Percentiles rank a stretch among this genome's conserved stretches.
phyloP scores from a whole-genome alignment of 2,113 vertebrate species.

The Cryptotis parvus region DNA sequence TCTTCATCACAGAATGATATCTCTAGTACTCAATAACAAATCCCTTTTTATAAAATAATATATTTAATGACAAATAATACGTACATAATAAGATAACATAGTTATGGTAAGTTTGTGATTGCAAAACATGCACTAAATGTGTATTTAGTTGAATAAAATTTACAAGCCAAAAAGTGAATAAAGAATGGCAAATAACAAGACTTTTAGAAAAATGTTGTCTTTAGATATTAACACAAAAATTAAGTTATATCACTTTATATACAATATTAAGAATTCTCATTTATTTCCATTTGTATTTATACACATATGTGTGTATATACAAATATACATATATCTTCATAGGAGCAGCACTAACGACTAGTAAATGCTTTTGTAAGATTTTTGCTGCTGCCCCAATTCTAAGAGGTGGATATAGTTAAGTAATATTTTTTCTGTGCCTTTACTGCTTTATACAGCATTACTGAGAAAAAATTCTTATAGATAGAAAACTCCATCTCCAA shows the following conservation, averaged over 20 bases:
- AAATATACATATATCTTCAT: background rate
- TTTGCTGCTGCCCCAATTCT: background rate
- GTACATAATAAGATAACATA: background rate
- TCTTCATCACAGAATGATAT: background rate
- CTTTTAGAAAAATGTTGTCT: too few species aligned
- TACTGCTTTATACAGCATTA: background rate
- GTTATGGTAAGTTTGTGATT: background rate
- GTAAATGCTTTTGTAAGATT: background rate
- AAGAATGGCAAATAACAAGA: too few species aligned
- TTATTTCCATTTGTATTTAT: background rate
- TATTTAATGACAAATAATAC: background rate
- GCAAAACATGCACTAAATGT: background rate
- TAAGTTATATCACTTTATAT: too few species aligned
- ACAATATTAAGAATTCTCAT: background rate
- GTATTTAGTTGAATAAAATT: background rate
- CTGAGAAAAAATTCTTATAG: background rate
- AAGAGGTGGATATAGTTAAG: background rate
- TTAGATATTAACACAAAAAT: background rate
- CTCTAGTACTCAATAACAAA: too few species aligned
- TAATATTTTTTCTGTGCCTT: background rate
- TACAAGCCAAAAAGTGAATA: constrained; percentile 2
- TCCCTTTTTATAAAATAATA: background rate
- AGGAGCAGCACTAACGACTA: background rate
- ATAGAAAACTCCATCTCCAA: background rate
- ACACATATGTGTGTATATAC: background rate